These are phyloP conservation scores for Saccostrea echinata DNA, from an alignment of 1,140 invertebrate genomes.

Conservation along the genomic window DNA sequence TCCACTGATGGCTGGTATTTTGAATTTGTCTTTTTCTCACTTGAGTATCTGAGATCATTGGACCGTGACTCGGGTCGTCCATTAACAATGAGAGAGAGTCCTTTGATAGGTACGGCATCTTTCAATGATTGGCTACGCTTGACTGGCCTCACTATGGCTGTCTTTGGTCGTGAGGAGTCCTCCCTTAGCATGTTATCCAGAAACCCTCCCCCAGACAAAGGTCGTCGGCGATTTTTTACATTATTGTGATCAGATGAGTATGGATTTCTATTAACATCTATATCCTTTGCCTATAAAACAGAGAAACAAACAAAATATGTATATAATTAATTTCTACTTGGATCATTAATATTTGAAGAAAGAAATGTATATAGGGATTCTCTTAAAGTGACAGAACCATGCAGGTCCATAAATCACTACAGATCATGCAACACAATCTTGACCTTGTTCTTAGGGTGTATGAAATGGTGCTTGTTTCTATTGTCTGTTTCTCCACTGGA, in stretches of 20 bases:
- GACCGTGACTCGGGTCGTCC: not conserved
- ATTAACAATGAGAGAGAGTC: not conserved
- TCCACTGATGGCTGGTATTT: conserved; percentile 64
- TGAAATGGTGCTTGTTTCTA: not conserved
- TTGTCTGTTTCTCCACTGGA: not conserved
- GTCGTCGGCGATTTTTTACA: conserved; percentile 52
- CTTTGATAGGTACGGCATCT: conserved; percentile 49
- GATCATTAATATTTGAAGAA: not conserved
- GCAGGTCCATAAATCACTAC: too few relatives aligned
- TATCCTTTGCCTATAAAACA: conserved; percentile 48
- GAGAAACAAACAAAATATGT: not conserved
- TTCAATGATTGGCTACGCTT: conserved; percentile 55
- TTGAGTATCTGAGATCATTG: conserved; percentile 1
- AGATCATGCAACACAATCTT: not conserved
- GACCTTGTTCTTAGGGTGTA: not conserved
- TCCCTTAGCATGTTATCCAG: conserved; percentile 36
- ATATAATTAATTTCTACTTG: not conserved
- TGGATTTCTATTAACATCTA: conserved; percentile 61
- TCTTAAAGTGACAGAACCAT: too few relatives aligned
- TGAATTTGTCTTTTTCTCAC: conserved; percentile 57
- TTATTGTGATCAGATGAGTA: conserved; percentile 50
- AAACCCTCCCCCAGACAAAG: conserved; percentile 53
- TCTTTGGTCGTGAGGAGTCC: conserved; percentile 40
- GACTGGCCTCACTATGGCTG: conserved; percentile 53
- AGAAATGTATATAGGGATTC: too few relatives aligned